Evolutionary conservation across 2,797 vertebrate species (phyloP).

Genomic region (Acanthopagrus latus): DNA sequence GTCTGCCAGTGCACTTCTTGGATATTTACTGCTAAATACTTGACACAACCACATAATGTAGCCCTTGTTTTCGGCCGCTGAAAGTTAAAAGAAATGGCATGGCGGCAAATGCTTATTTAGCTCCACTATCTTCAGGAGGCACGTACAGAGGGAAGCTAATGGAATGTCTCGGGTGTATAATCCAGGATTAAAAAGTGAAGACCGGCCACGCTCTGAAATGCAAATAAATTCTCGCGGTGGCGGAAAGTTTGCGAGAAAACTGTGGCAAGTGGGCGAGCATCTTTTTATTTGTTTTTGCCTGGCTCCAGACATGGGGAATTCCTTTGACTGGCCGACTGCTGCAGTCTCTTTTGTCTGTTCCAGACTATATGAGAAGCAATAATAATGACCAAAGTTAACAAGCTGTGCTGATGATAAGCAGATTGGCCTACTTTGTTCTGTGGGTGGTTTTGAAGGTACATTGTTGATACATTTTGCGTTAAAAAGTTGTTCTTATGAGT

Average conservation of each 20-base stretch:
- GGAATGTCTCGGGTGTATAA: constrained; percentile 25
- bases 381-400: not conserved
- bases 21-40: not conserved
- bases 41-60: not conserved
- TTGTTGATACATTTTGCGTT: not conserved
- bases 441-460: not conserved
- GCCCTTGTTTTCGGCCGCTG: not conserved
- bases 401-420: not conserved
- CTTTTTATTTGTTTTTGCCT: not conserved
- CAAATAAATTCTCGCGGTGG: constrained; percentile 19
- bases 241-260: constrained; percentile 7
- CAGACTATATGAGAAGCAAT: constrained; percentile 2
- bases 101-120: constrained; percentile 8
- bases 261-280: constrained; percentile 2
- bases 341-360: not conserved
- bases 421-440: not conserved
- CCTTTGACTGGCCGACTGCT: constrained; percentile 4
- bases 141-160: constrained; percentile 22
- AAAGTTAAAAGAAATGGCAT: constrained; percentile 8
- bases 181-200: constrained; percentile 35
- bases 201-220: constrained; percentile 9
- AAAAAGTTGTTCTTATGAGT: not conserved
- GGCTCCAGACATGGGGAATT: constrained; percentile 18
- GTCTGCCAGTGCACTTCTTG: not conserved
- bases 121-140: constrained; percentile 33